Evolutionary conservation across 2,113 vertebrate genomes (phyloP).

Genomic region (Nicator chloris): DNA sequence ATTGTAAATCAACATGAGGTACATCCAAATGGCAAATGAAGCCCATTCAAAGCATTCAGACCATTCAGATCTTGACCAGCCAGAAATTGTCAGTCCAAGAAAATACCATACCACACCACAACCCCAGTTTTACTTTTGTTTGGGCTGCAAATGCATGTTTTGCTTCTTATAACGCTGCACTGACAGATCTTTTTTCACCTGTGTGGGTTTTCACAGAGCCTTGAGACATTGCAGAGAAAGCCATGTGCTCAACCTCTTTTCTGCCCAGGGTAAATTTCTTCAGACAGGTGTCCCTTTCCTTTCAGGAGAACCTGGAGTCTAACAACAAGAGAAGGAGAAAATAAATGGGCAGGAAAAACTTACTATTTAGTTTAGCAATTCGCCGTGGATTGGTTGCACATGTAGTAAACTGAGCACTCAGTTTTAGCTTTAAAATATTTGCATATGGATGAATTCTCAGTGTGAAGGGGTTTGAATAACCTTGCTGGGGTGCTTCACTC

Average conservation of each 20-base stretch:
- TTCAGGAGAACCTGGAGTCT: slow-evolving; percentile 1
- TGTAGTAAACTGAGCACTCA: neutral
- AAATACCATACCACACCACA: neutral
- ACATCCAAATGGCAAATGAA: neutral
- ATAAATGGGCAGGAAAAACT: slow-evolving; percentile 23
- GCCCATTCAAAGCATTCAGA: neutral
- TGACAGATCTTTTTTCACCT: slow-evolving; percentile 55
- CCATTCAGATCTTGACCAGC: neutral
- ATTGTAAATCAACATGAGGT: neutral
- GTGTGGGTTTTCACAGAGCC: neutral
- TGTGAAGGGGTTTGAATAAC: neutral
- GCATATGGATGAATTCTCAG: neutral
- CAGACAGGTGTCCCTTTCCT: slow-evolving; percentile 25
- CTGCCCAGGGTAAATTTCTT: slow-evolving; percentile 23
- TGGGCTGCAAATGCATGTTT: neutral
- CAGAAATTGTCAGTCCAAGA: slow-evolving; percentile 8
- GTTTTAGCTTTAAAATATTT: slow-evolving; percentile 4
- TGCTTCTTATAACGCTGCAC: slow-evolving; percentile 41
- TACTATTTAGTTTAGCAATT: neutral
- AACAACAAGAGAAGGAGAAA: slow-evolving; percentile 12
- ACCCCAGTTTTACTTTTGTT: slow-evolving; percentile 20
- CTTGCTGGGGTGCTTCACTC: neutral
- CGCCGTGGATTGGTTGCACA: neutral
- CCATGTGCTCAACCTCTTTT: slow-evolving; percentile 47
- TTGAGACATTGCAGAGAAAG: slow-evolving; percentile 21